Conservation (phyloP, 1,140 invertebrate genomes). For the Polypedilum pembai region DNA sequence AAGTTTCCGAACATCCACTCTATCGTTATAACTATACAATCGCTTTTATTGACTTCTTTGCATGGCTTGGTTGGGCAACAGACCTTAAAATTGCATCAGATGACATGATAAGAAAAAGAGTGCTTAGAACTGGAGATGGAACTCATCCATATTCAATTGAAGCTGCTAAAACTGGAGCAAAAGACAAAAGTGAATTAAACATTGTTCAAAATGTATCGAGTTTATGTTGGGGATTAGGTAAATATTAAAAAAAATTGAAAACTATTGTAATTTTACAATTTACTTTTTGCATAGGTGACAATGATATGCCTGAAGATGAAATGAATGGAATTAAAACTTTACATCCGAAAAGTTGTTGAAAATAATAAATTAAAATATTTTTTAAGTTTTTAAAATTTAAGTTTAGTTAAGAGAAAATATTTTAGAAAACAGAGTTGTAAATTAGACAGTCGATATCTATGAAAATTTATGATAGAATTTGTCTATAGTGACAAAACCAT, state of each 20-base stretch:
- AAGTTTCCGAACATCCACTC: slow-evolving; percentile 52
- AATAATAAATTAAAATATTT: no score
- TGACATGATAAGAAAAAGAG: slow-evolving; percentile 42
- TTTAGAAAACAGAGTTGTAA: background rate
- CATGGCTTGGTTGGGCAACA: slow-evolving; percentile 47
- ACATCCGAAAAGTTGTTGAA: background rate
- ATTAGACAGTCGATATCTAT: no score
- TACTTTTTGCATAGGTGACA: slow-evolving; percentile 46
- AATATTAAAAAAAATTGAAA: slow-evolving; percentile 53
- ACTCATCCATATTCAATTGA: slow-evolving; percentile 32
- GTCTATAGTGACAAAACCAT: no score
- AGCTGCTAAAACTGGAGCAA: slow-evolving; percentile 37
- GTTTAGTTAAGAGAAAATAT: no score
- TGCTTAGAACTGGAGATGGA: slow-evolving; percentile 51
- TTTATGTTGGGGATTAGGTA: slow-evolving; percentile 41
- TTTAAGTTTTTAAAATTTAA: no score
- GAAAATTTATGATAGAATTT: no score
- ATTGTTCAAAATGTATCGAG: background rate
- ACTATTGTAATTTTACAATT: slow-evolving; percentile 33
- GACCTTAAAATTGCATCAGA: slow-evolving; percentile 45
- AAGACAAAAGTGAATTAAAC: slow-evolving; percentile 31
- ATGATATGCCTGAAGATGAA: slow-evolving; percentile 51
- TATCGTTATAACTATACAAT: slow-evolving; percentile 45
- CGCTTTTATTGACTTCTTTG: slow-evolving; percentile 46
- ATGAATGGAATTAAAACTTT: slow-evolving; percentile 43